Conservation (phyloP, 2,113 vertebrate species). For the Phalacrocorax aristotelis region DNA sequence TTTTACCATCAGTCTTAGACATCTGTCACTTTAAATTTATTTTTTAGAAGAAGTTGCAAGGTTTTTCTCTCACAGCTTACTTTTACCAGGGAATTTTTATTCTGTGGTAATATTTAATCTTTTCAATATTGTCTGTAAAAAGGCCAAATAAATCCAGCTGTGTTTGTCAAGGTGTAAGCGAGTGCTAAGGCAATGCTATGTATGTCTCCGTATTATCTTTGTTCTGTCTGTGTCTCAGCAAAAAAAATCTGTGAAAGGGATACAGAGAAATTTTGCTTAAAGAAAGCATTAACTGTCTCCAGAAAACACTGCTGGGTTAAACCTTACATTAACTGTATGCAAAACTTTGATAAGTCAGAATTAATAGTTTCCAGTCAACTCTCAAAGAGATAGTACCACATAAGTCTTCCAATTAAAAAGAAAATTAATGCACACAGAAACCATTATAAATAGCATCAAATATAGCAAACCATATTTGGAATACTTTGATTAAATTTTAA, state of each 20-base stretch:
- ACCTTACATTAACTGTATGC: neutral
- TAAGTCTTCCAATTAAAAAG: conserved; percentile 38
- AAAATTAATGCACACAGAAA: conserved; percentile 49
- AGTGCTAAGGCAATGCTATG: neutral
- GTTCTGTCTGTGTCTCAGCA: neutral
- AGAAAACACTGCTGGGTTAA: neutral
- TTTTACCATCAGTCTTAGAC: neutral
- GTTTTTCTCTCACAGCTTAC: neutral
- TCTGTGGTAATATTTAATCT: neutral
- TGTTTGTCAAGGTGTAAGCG: neutral
- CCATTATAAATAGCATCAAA: conserved; percentile 38
- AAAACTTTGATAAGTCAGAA: conserved; percentile 28
- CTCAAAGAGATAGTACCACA: conserved; percentile 34
- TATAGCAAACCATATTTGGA: conserved; percentile 10
- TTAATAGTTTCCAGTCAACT: conserved; percentile 38
- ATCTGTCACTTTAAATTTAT: neutral
- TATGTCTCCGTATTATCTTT: neutral
- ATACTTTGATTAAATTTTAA: conserved; percentile 45
- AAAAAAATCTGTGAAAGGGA: neutral
- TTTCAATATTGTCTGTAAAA: conserved; percentile 2
- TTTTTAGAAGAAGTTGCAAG: neutral
- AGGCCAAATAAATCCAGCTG: neutral
- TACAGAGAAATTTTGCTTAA: neutral
- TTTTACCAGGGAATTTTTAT: neutral
- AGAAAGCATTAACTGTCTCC: neutral